These are phyloP conservation scores for Macrotrachela quadricornifera DNA, from an alignment of 1,140 invertebrate species.

Conservation along the genomic window DNA sequence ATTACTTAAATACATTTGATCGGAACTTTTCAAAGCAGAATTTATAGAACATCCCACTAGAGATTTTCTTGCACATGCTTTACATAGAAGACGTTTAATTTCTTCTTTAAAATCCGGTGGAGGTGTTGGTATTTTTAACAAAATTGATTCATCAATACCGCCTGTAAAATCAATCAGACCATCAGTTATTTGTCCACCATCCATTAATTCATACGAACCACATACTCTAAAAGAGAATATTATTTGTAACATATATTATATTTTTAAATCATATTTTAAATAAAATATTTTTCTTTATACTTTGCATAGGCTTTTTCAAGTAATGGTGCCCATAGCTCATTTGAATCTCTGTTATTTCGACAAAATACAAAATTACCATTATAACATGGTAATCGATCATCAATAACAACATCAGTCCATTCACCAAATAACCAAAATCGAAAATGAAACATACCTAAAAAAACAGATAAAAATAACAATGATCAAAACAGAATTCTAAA, in stretches of 20 bases:
- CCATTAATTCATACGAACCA: slow-evolving; percentile 19
- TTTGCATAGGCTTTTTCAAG: slow-evolving; percentile 37
- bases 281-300: slow-evolving; percentile 15
- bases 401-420: slow-evolving; percentile 32
- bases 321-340: slow-evolving; percentile 34
- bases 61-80: too few species aligned
- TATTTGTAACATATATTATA: too few species aligned
- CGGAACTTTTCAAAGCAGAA: too few species aligned
- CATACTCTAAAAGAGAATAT: slow-evolving; percentile 11
- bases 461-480: neutral
- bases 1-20: too few species aligned
- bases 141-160: slow-evolving; percentile 23
- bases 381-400: slow-evolving; percentile 29
- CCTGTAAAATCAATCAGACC: slow-evolving; percentile 23
- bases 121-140: slow-evolving; percentile 12
- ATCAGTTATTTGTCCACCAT: slow-evolving; percentile 22
- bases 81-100: too few species aligned
- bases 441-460: slow-evolving; percentile 25
- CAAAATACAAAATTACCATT: neutral
- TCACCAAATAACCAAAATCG: slow-evolving; percentile 32
- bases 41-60: too few species aligned
- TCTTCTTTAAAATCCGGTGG: too few species aligned
- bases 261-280: too few species aligned
- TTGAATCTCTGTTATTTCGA: slow-evolving; percentile 6
- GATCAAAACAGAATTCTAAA: too few species aligned